phyloP scores from a whole-genome alignment of 2,888 invertebrate genomes.

The Dryobota labecula region DNA sequence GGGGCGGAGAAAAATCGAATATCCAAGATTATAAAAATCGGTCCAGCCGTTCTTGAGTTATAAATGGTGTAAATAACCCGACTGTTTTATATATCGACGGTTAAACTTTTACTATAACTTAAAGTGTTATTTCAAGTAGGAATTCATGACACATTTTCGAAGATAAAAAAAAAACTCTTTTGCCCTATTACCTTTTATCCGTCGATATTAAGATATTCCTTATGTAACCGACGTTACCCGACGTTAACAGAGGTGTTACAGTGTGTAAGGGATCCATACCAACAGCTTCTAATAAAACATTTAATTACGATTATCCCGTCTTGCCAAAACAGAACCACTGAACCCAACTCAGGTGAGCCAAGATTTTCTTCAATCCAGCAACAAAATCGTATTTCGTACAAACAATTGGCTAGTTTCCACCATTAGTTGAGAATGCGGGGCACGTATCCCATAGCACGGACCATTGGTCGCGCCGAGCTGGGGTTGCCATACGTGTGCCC shows the following conservation, averaged over 20 bases:
- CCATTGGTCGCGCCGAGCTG: slow-evolving; percentile 72
- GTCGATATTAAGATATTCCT: too few species aligned
- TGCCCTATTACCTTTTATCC: too few species aligned
- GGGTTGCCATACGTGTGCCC: slow-evolving; percentile 45
- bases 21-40: too few species aligned
- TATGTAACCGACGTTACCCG: too few species aligned
- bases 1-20: too few species aligned
- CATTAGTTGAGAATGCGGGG: slow-evolving; percentile 65
- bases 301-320: neutral
- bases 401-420: slow-evolving; percentile 34
- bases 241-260: neutral
- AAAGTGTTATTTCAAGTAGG: too few species aligned
- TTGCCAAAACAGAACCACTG: neutral
- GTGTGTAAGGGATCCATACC: neutral
- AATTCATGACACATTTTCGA: too few species aligned
- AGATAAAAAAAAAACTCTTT: too few species aligned
- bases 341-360: neutral
- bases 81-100: too few species aligned
- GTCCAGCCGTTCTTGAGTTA: too few species aligned
- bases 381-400: slow-evolving; percentile 9
- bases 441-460: slow-evolving; percentile 78
- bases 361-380: slow-evolving; percentile 11
- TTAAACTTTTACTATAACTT: too few species aligned
- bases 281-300: neutral
- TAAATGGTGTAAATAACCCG: too few species aligned